Evolutionary conservation across 35 echinoderm and acorn worm genomes (phyloP).

Genomic region (Ophioderma brevispina): DNA sequence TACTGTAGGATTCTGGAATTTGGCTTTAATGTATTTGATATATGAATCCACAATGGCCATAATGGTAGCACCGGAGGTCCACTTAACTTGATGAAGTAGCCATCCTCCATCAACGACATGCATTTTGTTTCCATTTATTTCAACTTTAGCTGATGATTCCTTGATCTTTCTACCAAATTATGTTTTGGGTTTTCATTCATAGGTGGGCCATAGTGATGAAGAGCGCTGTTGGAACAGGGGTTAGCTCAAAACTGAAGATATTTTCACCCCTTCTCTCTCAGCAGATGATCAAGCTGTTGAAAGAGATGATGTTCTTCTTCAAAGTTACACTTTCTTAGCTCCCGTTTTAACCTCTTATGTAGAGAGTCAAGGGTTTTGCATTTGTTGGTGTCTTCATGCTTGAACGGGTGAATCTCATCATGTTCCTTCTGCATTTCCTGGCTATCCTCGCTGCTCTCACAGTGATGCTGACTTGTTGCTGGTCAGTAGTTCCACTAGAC

Average conservation of each 20-base stretch:
- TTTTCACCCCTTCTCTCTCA: conserved; percentile 27
- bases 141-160: not conserved
- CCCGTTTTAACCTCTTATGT: not conserved
- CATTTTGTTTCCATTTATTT: conserved; percentile 14
- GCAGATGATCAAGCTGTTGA: conserved; percentile 33
- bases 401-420: not conserved
- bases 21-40: conserved; percentile 48
- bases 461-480: no score
- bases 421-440: not conserved
- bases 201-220: conserved; percentile 55
- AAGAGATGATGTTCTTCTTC: not conserved
- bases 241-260: conserved; percentile 55
- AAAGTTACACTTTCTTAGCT: not conserved
- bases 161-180: conserved; percentile 32
- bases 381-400: not conserved
- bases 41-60: conserved; percentile 59
- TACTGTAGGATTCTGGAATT: conserved; percentile 45
- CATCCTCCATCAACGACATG: conserved; percentile 70
- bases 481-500: no score
- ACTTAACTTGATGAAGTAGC: conserved; percentile 72
- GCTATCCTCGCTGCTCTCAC: no score
- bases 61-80: conserved; percentile 42
- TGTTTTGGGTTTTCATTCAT: conserved; percentile 51
- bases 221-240: conserved; percentile 44
- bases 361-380: not conserved